These are phyloP conservation scores for Serrognathus titanus DNA, from an alignment of 2,888 invertebrate species.

Conservation along the genomic window DNA sequence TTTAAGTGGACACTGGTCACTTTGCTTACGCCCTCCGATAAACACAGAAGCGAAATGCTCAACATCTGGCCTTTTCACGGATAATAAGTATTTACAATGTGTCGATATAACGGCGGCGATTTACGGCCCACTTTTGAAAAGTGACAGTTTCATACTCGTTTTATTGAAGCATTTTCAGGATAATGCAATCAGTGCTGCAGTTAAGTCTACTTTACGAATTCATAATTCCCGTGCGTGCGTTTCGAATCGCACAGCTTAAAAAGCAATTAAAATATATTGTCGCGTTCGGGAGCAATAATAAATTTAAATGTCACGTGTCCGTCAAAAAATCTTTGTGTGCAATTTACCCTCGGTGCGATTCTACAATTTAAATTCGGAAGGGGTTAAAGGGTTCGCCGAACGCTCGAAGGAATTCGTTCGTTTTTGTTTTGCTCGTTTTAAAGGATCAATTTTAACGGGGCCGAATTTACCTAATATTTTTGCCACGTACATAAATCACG, in stretches of 20 bases:
- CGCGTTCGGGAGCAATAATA: not conserved
- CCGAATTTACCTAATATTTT: too few species aligned
- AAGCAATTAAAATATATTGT: slow-evolving; percentile 3
- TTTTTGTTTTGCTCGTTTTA: too few species aligned
- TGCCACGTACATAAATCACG: too few species aligned
- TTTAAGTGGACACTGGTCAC: slow-evolving; percentile 23
- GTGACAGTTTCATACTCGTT: slow-evolving; percentile 46
- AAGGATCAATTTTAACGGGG: too few species aligned
- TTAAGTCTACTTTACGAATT: slow-evolving; percentile 40
- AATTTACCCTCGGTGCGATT: too few species aligned
- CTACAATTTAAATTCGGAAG: too few species aligned
- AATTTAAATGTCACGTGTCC: not conserved
- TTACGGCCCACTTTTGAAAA: slow-evolving; percentile 32
- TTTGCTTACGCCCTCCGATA: slow-evolving; percentile 13
- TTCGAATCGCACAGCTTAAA: not conserved
- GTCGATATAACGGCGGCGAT: slow-evolving; percentile 16
- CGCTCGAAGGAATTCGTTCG: too few species aligned
- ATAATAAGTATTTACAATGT: slow-evolving; percentile 23
- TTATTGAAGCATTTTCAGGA: slow-evolving; percentile 32
- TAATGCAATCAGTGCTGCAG: slow-evolving; percentile 40
- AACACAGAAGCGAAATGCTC: slow-evolving; percentile 8
- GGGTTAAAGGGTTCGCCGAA: too few species aligned
- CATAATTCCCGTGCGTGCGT: slow-evolving; percentile 26
- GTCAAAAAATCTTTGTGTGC: not conserved
- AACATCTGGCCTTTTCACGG: slow-evolving; percentile 24